These are phyloP conservation scores for Hemicordylus capensis DNA, from an alignment of 2,113 vertebrate genomes.

Conservation along the genomic window DNA sequence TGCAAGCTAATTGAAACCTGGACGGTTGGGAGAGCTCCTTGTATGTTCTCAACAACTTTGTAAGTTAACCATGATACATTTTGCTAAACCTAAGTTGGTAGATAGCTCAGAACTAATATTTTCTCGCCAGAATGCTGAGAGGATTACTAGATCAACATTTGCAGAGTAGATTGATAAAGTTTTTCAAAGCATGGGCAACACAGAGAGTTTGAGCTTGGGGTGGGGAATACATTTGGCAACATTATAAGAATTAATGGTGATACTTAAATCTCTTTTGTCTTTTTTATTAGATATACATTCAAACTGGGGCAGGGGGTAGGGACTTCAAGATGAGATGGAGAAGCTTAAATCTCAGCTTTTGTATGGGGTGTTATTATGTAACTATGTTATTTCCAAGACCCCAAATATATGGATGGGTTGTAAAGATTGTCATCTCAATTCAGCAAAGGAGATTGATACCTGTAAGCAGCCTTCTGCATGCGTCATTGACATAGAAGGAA, in stretches of 20 bases:
- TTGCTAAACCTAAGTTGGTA: neutral
- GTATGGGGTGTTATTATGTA: neutral
- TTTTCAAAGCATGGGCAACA: neutral
- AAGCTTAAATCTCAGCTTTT: neutral
- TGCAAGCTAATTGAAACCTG: neutral
- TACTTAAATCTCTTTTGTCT: neutral
- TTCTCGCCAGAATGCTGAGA: neutral
- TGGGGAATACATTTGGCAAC: neutral
- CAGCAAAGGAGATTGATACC: neutral
- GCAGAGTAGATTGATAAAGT: neutral
- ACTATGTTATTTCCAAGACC: neutral
- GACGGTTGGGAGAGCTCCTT: neutral
- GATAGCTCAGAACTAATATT: neutral
- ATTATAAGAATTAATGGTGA: neutral
- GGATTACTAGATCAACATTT: neutral
- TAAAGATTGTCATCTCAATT: neutral
- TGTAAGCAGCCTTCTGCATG: neutral
- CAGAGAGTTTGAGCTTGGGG: neutral
- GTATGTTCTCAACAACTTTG: neutral
- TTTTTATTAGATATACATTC: no score
- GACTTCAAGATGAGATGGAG: no score
- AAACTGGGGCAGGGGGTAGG: no score
- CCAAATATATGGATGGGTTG: neutral
- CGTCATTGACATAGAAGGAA: neutral
- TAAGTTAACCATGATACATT: no score